Base-by-base conservation (phyloP, 2,797 vertebrate species). In the Karalla daura region DNA sequence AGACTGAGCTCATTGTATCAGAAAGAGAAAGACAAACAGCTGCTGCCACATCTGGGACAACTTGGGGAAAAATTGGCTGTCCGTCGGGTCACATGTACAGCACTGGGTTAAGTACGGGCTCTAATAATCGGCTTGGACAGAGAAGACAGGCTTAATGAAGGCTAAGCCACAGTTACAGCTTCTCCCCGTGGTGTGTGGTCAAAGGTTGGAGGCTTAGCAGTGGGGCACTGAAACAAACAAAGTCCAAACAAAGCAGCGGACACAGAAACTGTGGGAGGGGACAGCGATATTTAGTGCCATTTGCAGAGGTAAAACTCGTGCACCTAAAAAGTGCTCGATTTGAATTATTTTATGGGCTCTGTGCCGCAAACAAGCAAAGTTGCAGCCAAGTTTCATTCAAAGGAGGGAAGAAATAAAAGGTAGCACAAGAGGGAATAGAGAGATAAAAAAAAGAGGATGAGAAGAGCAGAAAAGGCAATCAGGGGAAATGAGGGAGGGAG, bases 141-240 rank as follows among this genome's bases (percentile, higher is more conserved):
- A 50, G 47, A 59, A 74, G 79, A 75, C 63, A 23, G 69, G 73
- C 59, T 84, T 86, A 86, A 82, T 71, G 61, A 75, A 72, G 68
- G 70, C 69, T 80, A 63, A 88, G 84, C 78, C 63, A 45, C 12
- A 18, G 35, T 66, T 72, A 73, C 53, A 76, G 69, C 68, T 67
- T 69, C 55, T 72, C 62, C 24, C 69, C 41, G 63, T 17, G 52
- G 63, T 49, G 60, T 52, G 35, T 0, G 32, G 80, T 72, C 81
- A 85, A 41, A 78, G 72, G 80, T 70, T 15, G 71, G 45, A 0
- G 9, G 61, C 60, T 65, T 46, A 54, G 58, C 74, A 69, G 74
- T 17, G 3, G 39, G 62, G 54, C 28, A 25, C 43, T 46, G 69
- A 70, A 50, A 70, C 51, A 73, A 66, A 75, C 66, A 58, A 75